Conservation (phyloP, 2,113 vertebrate genomes). For the Prunella fulvescens region DNA sequence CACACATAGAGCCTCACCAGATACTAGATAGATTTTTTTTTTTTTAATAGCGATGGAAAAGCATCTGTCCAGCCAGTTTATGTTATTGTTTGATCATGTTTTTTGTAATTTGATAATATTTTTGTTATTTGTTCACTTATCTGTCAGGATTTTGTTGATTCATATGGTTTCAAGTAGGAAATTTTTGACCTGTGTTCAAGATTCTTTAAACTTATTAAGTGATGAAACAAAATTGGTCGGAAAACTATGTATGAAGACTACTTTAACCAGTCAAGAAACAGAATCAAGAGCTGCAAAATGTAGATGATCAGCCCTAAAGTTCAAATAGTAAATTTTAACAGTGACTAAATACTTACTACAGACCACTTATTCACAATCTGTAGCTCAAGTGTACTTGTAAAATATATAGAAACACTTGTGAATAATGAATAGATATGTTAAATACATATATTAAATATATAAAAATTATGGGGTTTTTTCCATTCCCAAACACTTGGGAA, state of each 20-base stretch:
- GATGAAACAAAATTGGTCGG: background rate
- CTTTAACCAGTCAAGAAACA: conserved; percentile 1
- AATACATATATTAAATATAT: conserved; percentile 44
- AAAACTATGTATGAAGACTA: background rate
- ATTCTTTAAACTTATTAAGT: background rate
- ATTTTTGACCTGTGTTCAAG: background rate
- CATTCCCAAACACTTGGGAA: conserved; percentile 7
- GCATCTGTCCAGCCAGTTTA: background rate
- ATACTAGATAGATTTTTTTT: background rate
- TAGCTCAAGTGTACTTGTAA: conserved; percentile 53
- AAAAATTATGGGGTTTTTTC: background rate
- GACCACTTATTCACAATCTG: conserved; percentile 47
- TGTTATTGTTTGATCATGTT: background rate
- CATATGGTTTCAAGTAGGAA: background rate
- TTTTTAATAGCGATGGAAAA: background rate
- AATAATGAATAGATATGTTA: conserved; percentile 55
- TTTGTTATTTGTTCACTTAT: background rate
- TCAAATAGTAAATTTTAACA: conserved; percentile 41
- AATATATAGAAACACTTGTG: conserved; percentile 63
- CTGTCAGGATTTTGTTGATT: background rate
- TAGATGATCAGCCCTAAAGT: conserved; percentile 27
- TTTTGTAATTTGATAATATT: background rate
- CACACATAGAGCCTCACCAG: background rate
- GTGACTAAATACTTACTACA: conserved; percentile 35
- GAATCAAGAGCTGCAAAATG: conserved; percentile 17